Base-by-base conservation (phyloP, 2,888 invertebrate species). In the Tridacna gigas region DNA sequence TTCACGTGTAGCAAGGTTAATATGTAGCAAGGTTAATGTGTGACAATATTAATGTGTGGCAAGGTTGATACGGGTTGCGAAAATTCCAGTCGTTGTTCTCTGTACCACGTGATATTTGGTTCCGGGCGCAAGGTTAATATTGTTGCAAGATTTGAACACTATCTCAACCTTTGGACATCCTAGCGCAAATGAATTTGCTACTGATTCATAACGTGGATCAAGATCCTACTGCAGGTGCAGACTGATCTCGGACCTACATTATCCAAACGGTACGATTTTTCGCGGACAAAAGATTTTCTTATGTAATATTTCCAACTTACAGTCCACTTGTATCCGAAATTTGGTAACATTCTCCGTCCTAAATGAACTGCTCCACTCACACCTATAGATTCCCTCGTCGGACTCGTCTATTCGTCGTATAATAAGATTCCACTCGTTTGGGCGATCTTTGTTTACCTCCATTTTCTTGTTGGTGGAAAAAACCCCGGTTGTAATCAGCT, bases 31-130 rank as follows among this genome's bases (percentile, higher is more conserved):
- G 37, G 37, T 37, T 37, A 37, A 2, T 37, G 37, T 37, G 37
- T 37, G 37, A 7, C 2, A 37, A 37, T 2, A 4, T 7, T 37
- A 37, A 37, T 37, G 37, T 37, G 37, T 4, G 7, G 37, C 37
- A 37, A 37, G 37, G 37, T 37, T 37, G 2, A 37, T 37, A 37
- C 7, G 3, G 56, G 45, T 5, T 22, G 22, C 2, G 71, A 22
- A 48, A 47, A 51, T 48, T 48, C 7, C 1, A 26, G 13, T 22
- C 71, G 71, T 5, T 71, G 71, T 25, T 47, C 51, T 25, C 71
- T 71, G 51, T 22, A 71, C 71, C 71, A 71, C 51, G 71, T 71
- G 45, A 71, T 71, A 18, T 20, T 71, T 25, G 71, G 71, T 71
- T 71, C 15, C 18, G 71, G 71, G n/a, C 71, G 37, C 37, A 37